Conservation (phyloP, 1,140 invertebrate species). For the Vanessa tameamea region DNA sequence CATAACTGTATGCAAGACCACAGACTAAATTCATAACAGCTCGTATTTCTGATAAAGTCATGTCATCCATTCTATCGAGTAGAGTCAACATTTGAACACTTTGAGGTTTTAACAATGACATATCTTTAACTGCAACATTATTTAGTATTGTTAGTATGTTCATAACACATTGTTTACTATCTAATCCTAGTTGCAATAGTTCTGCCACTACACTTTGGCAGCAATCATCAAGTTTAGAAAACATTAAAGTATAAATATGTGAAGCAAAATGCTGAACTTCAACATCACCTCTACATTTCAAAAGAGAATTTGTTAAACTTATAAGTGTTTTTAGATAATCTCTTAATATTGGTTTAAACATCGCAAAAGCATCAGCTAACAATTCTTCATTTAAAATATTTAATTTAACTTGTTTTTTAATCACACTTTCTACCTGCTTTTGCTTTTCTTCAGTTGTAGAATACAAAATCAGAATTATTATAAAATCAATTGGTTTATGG, state of each 20-base stretch:
- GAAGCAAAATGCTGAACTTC: conserved; percentile 65
- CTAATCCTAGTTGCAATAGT: conserved; percentile 61
- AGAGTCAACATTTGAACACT: conserved; percentile 74
- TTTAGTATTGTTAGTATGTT: conserved; percentile 68
- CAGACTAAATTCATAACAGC: conserved; percentile 76
- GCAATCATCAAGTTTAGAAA: conserved; percentile 63
- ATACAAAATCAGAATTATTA: conserved; percentile 70
- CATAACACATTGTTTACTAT: conserved; percentile 65
- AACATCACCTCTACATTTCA: conserved; percentile 62
- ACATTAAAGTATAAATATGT: conserved; percentile 69
- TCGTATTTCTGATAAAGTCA: conserved; percentile 65
- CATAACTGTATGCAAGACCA: conserved; percentile 69
- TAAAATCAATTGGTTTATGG: conserved; percentile 74
- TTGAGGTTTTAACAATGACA: conserved; percentile 66
- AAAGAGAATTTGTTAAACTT: conserved; percentile 60
- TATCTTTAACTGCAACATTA: conserved; percentile 67
- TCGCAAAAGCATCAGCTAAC: conserved; percentile 66
- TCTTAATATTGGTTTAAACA: conserved; percentile 70
- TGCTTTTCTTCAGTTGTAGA: conserved; percentile 68
- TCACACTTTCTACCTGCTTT: conserved; percentile 66
- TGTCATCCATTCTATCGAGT: conserved; percentile 70
- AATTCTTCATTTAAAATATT: conserved; percentile 65
- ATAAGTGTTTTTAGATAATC: conserved; percentile 68
- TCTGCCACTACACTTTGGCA: conserved; percentile 64
- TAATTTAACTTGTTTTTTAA: conserved; percentile 71